A percentile compares a stretch with the other conserved stretches of the same genome.
Evolutionary conservation across 2,113 vertebrate genomes (phyloP).

Genomic region (Mobula birostris): DNA sequence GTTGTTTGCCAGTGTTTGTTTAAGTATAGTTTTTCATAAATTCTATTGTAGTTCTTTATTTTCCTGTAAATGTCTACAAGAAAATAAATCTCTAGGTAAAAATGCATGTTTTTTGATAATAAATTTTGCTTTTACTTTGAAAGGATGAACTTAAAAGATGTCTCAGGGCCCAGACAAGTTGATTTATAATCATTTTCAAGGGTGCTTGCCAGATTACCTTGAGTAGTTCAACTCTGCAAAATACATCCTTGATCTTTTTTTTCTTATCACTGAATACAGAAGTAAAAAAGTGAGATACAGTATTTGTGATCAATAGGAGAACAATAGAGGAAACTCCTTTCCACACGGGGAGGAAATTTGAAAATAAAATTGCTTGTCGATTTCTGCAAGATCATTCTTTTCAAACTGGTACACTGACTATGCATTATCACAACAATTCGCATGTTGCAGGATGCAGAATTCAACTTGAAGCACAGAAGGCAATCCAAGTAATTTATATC

Average conservation of each 20-base stretch:
- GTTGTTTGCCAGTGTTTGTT: no score
- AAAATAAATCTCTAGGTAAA: no score
- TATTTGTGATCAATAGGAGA: neutral
- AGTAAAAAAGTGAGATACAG: neutral
- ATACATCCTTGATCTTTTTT: neutral
- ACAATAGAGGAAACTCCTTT: neutral
- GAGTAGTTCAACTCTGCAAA: neutral
- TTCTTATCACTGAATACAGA: neutral
- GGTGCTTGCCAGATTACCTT: neutral
- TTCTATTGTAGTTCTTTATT: no score
- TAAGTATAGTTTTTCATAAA: no score
- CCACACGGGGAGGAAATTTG: neutral
- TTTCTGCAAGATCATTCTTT: neutral
- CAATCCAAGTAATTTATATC: no score
- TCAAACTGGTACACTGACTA: neutral
- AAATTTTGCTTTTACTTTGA: no score
- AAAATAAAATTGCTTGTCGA: neutral
- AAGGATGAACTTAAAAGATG: neutral
- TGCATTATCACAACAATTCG: neutral
- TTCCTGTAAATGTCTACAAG: no score
- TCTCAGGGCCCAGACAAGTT: neutral
- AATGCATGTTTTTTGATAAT: no score
- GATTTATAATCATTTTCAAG: neutral
- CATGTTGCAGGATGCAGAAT: neutral
- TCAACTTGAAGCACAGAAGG: neutral